A percentile compares a stretch with the other conserved stretches of the same genome.
These are phyloP conservation scores for Perca fluviatilis DNA, from an alignment of 2,113 vertebrate genomes.

Conservation along the genomic window DNA sequence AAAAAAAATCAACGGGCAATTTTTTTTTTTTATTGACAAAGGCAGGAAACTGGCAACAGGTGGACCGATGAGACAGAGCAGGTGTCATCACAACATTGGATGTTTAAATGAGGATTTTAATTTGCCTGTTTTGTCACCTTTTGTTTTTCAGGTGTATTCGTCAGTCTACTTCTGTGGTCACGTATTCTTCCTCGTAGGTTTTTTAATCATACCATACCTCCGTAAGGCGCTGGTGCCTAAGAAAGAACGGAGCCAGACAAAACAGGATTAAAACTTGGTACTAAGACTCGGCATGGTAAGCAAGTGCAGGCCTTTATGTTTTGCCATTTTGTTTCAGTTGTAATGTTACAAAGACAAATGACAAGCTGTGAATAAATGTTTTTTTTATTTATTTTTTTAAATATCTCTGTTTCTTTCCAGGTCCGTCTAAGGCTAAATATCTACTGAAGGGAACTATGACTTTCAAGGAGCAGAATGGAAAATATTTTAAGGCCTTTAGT, in stretches of 20 bases:
- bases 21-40: neutral
- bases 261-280: conserved; percentile 77
- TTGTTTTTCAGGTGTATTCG: conserved; percentile 89
- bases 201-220: conserved; percentile 88
- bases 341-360: neutral
- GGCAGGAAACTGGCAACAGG: neutral
- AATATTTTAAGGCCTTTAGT: conserved; percentile 86
- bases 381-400: neutral
- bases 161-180: conserved; percentile 95
- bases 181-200: conserved; percentile 88
- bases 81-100: neutral
- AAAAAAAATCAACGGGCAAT: neutral
- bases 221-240: conserved; percentile 90
- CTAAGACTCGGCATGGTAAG: conserved; percentile 60
- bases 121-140: neutral
- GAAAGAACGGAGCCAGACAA: conserved; percentile 76
- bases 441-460: conserved; percentile 82
- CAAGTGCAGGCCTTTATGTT: neutral
- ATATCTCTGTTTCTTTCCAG: conserved; percentile 57
- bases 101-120: neutral
- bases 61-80: neutral
- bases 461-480: conserved; percentile 79
- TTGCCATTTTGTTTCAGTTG: neutral
- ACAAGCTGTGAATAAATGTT: neutral
- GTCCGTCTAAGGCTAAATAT: conserved; percentile 65